Base-by-base conservation (phyloP, 30 jellyfish, hydroid and myxozoan genomes). In the Morbakka virulenta region DNA sequence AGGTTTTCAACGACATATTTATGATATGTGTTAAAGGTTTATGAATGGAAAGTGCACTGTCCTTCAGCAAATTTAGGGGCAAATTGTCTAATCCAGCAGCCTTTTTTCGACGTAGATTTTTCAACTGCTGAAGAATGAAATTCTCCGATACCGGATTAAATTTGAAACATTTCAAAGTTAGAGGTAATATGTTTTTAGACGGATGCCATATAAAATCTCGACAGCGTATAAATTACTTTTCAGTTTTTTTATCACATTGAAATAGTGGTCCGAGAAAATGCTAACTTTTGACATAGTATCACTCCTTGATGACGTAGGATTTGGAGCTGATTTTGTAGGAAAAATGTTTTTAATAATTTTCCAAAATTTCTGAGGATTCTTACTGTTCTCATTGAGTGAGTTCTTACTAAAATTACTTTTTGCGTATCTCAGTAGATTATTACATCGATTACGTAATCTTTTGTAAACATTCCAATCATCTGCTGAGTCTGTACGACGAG, bases 401-500 rank as follows among this genome's bases (percentile, higher is more conserved):
- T 61, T 61, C 26, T 61, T 61, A 23, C 27, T 61, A 23, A 61
- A 61, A n/a, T 0, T 0, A 23, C 72, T 61, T 61, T 61, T 61
- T 61, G 72, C 72, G 27, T 61, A 61, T 61, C 28, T 61, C 27
- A 61, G 72, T 23, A 61, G 27, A 23, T 61, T 61, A 34, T 61
- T 61, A 23, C 72, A 61, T n/a, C 26, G 72, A 23, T 61, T 61
- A 12, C 72, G 72, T 13, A 61, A 34, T 61, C 17, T 61, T 34
- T 61, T 61, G 26, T 61, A 61, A 61, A 61, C 0, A n/a, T 61
- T 61, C 72, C 72, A 61, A 34, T 61, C 72, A 61, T 61, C 26
- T 12, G 0, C 72, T 28, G 21, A 28, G 17, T 61, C 26, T 23
- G 72, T 61, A 61, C 72, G 72, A 0, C 72, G 72, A n/a, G 72